phyloP scores from a whole-genome alignment of 2,888 invertebrate species.

The Griposia aprilina region DNA sequence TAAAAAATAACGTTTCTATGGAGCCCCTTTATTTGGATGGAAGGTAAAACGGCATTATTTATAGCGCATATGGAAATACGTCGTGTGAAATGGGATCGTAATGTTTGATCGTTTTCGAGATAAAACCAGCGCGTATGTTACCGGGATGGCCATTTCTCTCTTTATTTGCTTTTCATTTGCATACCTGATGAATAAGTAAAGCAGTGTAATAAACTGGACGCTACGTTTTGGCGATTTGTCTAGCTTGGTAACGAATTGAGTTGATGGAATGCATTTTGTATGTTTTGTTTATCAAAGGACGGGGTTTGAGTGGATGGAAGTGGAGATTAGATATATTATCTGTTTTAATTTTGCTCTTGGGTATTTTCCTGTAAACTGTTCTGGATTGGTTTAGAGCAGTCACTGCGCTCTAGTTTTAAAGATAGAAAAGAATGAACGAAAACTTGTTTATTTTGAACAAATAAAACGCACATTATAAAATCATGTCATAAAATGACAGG shows the following conservation, averaged over 20 bases:
- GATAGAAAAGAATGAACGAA: background rate
- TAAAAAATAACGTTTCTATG: constrained; percentile 60
- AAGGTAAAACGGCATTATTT: constrained; percentile 81
- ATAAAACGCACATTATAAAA: too few relatives aligned
- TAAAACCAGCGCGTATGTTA: constrained; percentile 78
- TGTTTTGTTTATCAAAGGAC: constrained; percentile 37
- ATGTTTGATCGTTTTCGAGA: constrained; percentile 84
- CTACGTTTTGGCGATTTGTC: constrained; percentile 60
- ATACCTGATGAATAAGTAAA: constrained; percentile 81
- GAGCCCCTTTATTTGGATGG: constrained; percentile 74
- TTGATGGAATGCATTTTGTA: constrained; percentile 45
- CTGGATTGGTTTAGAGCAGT: background rate
- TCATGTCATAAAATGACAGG: too few relatives aligned
- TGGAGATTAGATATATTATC: constrained; percentile 16
- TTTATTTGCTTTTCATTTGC: constrained; percentile 86
- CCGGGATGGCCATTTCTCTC: constrained; percentile 78
- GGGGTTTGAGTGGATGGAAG: constrained; percentile 3
- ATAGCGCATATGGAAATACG: constrained; percentile 82
- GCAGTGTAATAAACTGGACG: constrained; percentile 74
- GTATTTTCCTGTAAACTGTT: background rate
- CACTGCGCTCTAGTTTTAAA: background rate
- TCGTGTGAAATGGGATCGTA: constrained; percentile 82
- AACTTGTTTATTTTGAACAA: background rate
- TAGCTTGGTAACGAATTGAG: constrained; percentile 50
- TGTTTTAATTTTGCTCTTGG: constrained; percentile 1